Percentiles rank a stretch among this genome's conserved stretches.
phyloP scores from a whole-genome alignment of 2,113 vertebrate genomes.

The Cinclus cinclus region DNA sequence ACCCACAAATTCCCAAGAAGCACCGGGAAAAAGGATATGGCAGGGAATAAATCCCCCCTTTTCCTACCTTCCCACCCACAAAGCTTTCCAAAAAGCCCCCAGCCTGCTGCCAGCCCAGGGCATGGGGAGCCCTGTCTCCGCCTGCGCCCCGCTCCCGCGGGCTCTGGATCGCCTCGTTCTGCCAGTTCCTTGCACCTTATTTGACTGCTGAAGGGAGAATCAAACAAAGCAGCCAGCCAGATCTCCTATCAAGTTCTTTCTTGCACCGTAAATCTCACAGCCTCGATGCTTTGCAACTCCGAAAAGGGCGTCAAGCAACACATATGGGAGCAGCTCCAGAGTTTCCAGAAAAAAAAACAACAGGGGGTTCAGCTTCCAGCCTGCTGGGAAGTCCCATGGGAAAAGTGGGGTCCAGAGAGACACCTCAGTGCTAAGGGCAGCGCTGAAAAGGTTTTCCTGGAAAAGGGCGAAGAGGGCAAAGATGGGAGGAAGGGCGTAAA shows the following conservation, averaged over 20 bases:
- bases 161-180: conserved; percentile 60
- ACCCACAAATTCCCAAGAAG: background rate
- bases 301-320: conserved; percentile 52
- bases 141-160: conserved; percentile 28
- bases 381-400: background rate
- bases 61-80: background rate
- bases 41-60: background rate
- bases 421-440: background rate
- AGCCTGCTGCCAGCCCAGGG: background rate
- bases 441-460: background rate
- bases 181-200: conserved; percentile 74
- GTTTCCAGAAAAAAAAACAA: background rate
- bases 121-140: conserved; percentile 11
- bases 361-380: background rate
- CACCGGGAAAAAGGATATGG: background rate
- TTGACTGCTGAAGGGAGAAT: conserved; percentile 66
- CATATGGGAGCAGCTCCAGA: background rate
- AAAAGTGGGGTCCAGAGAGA: background rate
- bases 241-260: conserved; percentile 73
- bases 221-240: conserved; percentile 63
- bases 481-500: background rate
- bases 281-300: conserved; percentile 23
- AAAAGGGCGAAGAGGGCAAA: background rate
- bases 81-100: background rate
- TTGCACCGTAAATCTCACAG: conserved; percentile 64